Evolutionary conservation across 92 coral and sea anemone species (phyloP).

Genomic region (Bergia sp.): DNA sequence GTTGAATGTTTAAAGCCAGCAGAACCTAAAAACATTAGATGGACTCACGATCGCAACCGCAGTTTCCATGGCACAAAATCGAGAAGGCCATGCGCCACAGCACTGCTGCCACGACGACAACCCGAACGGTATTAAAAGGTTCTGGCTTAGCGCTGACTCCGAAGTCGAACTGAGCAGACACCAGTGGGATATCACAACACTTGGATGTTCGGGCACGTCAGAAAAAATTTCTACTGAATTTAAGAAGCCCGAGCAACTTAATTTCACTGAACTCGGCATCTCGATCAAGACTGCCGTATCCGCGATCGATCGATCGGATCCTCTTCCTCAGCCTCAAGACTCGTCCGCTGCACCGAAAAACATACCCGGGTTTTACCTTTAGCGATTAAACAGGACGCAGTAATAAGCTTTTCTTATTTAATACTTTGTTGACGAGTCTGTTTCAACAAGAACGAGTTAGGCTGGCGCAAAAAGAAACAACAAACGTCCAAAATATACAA

Average conservation of each 20-base stretch:
- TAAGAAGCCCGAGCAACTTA: not conserved
- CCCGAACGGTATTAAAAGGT: not conserved
- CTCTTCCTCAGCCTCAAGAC: slow-evolving; percentile 9
- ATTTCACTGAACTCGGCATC: not conserved
- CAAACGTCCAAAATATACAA: not conserved
- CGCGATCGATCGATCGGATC: not conserved
- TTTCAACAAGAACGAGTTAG: not conserved
- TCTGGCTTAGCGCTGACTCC: not conserved
- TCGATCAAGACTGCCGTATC: not conserved
- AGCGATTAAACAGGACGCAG: not conserved
- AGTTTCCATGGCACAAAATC: not conserved
- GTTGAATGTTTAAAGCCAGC: not conserved
- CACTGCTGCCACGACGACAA: slow-evolving; percentile 23
- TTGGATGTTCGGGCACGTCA: not conserved
- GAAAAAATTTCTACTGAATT: too few species aligned
- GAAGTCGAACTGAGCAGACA: not conserved
- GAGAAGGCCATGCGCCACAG: not conserved
- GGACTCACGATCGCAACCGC: not conserved
- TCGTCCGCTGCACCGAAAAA: not conserved
- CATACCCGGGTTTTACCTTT: not conserved
- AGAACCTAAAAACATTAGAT: not conserved
- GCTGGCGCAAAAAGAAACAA: not conserved
- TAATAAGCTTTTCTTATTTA: slow-evolving; percentile 9
- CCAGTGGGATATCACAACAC: not conserved
- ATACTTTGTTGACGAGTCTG: too few species aligned